Conservation (phyloP, 2,113 vertebrate genomes). For the Lagopus leucura region DNA sequence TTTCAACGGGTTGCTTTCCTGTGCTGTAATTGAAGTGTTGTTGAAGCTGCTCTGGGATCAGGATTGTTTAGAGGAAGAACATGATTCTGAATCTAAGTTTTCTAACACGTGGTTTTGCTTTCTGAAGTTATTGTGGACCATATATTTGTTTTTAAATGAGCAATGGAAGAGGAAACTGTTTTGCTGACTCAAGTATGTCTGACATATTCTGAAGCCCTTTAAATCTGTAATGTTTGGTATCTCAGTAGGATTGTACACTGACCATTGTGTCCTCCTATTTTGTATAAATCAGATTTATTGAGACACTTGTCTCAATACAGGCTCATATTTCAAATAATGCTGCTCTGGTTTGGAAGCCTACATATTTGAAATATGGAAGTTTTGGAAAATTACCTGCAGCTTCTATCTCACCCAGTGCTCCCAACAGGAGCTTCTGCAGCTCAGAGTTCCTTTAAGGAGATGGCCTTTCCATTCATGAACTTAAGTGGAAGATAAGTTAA, state of each 20-base stretch:
- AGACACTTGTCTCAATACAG: neutral
- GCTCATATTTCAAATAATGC: neutral
- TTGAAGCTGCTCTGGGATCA: neutral
- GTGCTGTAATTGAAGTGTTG: neutral
- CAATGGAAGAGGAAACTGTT: neutral
- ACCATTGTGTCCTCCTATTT: neutral
- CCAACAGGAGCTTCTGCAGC: neutral
- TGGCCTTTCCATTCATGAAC: neutral
- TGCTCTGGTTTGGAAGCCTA: neutral
- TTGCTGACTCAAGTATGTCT: neutral
- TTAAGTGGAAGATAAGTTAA: neutral
- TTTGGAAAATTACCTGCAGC: neutral
- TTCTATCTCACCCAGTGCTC: neutral
- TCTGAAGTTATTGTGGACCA: neutral
- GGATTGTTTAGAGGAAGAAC: neutral
- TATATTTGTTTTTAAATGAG: neutral
- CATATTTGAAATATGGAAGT: neutral
- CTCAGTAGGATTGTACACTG: neutral
- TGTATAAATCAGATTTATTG: neutral
- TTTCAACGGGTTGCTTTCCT: constrained; percentile 17
- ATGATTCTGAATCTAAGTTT: neutral
- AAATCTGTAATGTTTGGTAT: neutral
- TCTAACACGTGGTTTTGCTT: neutral
- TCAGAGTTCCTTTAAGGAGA: neutral
- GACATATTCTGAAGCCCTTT: neutral